Conservation (phyloP, 2,888 invertebrate genomes). For the Drosophila formosana region DNA sequence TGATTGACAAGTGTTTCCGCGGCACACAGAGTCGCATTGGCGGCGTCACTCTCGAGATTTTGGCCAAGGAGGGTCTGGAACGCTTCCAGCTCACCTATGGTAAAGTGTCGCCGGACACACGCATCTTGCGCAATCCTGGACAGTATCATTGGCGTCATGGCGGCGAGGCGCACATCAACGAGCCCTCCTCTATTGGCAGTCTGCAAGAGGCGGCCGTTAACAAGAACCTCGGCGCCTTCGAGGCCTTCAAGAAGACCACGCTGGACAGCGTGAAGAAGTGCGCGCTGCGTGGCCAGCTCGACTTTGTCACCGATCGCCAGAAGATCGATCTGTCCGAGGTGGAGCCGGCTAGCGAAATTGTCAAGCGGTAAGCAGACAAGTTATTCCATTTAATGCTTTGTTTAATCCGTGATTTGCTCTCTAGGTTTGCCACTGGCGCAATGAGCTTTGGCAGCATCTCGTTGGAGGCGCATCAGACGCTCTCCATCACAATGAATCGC, state of each 20-base stretch:
- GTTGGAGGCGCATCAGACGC: conserved; percentile 96
- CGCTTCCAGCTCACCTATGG: conserved; percentile 91
- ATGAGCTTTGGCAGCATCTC: conserved; percentile 99
- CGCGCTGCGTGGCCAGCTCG: conserved; percentile 96
- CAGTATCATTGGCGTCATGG: conserved; percentile 98
- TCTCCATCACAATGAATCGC: conserved; percentile 99
- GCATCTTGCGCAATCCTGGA: conserved; percentile 93
- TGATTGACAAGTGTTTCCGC: conserved; percentile 97
- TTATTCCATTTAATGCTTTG: too few relatives aligned
- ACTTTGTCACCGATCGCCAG: conserved; percentile 91
- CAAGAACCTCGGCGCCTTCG: conserved; percentile 93
- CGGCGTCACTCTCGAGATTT: conserved; percentile 95
- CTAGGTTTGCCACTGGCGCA: conserved; percentile 88
- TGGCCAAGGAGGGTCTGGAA: conserved; percentile 94
- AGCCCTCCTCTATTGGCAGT: conserved; percentile 91
- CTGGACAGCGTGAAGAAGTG: conserved; percentile 94
- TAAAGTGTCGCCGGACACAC: conserved; percentile 88
- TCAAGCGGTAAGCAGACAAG: conserved; percentile 92
- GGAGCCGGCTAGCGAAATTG: conserved; percentile 97
- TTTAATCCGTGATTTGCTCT: background rate
- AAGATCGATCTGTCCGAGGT: conserved; percentile 94
- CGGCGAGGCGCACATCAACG: conserved; percentile 99
- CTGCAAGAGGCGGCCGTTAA: conserved; percentile 93
- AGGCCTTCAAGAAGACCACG: conserved; percentile 93
- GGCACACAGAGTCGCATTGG: conserved; percentile 90